These are phyloP conservation scores for Andrena bicolor DNA, from an alignment of 2,888 invertebrate genomes.

Conservation along the genomic window DNA sequence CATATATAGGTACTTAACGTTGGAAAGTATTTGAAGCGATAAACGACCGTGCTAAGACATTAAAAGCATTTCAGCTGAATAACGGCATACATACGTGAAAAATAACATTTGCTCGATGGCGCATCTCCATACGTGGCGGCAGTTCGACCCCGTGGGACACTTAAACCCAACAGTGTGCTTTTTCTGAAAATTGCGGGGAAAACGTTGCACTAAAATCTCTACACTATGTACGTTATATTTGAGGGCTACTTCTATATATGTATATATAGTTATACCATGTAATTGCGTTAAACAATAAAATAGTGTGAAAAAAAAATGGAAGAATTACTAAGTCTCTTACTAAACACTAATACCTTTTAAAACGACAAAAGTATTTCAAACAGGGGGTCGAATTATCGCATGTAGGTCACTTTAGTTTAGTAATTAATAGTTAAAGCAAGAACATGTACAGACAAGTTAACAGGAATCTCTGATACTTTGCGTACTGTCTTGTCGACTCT, in stretches of 20 bases:
- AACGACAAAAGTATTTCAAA: conserved; percentile 16
- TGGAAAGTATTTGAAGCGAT: conserved; percentile 25
- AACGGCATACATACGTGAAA: conserved; percentile 93
- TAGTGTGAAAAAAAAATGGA: not conserved
- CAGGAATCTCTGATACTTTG: not conserved
- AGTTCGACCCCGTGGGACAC: conserved; percentile 96
- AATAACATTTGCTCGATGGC: conserved; percentile 99
- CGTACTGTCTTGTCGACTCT: not conserved
- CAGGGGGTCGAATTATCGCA: conserved; percentile 1
- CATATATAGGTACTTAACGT: conserved; percentile 6
- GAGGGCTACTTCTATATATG: conserved; percentile 42
- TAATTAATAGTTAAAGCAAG: not conserved
- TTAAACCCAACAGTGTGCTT: conserved; percentile 98
- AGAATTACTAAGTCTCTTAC: conserved; percentile 17
- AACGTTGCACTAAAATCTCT: conserved; percentile 60
- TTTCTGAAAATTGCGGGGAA: conserved; percentile 88
- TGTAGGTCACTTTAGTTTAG: not conserved
- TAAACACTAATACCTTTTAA: conserved; percentile 12
- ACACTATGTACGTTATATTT: conserved; percentile 42
- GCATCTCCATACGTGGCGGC: conserved; percentile 98
- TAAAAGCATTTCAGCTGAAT: conserved; percentile 49
- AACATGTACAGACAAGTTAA: not conserved
- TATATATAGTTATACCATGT: conserved; percentile 27
- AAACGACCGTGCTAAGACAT: conserved; percentile 39
- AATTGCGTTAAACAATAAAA: conserved; percentile 19